A percentile compares a stretch with the other conserved stretches of the same genome.
Conservation (phyloP, 2,113 vertebrate species). For the Furnarius figulus region DNA sequence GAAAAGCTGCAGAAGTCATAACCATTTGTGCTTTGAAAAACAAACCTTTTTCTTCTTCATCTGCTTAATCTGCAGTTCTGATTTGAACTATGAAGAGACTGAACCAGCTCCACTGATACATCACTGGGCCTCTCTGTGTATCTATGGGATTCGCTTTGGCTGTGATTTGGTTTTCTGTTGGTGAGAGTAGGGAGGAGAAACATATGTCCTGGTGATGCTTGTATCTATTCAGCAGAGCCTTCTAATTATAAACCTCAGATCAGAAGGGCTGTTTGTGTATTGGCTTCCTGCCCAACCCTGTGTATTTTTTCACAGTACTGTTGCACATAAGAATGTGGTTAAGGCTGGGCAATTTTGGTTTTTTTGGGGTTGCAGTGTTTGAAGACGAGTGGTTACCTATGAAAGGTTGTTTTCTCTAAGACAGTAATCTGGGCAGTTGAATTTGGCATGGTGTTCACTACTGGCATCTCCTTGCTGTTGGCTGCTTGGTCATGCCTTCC, state of each 20-base stretch:
- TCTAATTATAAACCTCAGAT: not conserved
- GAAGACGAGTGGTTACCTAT: not conserved
- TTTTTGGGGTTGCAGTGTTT: not conserved
- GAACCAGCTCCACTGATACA: not conserved
- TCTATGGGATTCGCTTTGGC: not conserved
- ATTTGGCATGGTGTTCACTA: rapidly evolving
- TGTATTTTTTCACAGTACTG: not conserved
- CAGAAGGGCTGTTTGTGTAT: not conserved
- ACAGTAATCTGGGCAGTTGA: not conserved
- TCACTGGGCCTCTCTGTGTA: not conserved
- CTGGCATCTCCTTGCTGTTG: not conserved
- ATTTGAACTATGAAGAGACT: not conserved
- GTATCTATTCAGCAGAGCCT: not conserved
- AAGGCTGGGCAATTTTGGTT: not conserved
- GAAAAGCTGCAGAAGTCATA: not conserved
- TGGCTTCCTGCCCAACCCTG: not conserved
- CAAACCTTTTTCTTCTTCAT: not conserved
- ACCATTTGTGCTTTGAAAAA: not conserved
- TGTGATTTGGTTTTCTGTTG: not conserved
- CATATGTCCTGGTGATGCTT: not conserved
- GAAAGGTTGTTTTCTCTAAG: not conserved
- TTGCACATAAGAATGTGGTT: not conserved
- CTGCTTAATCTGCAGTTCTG: not conserved
- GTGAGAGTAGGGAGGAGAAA: not conserved
- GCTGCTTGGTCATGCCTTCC: not conserved